phyloP scores from a whole-genome alignment of 2,797 vertebrate genomes.

The Labroides dimidiatus region DNA sequence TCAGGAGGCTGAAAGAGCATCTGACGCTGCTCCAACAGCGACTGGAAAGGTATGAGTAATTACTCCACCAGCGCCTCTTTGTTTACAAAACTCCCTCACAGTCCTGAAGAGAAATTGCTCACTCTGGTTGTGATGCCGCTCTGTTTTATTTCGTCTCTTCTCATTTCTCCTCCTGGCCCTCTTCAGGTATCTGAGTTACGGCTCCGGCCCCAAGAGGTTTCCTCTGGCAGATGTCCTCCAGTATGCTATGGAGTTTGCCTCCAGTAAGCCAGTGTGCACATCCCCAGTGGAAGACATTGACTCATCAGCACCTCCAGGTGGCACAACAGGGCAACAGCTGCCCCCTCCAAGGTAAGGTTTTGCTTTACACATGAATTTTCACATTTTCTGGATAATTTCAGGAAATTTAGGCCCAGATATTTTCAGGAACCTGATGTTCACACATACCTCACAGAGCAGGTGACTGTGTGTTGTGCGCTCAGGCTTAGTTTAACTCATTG shows the following conservation, averaged over 20 bases:
- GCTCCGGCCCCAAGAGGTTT: conserved; percentile 98
- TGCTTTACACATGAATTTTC: too few species aligned
- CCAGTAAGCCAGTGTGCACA: conserved; percentile 96
- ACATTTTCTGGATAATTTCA: too few species aligned
- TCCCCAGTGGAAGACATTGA: conserved; percentile 96
- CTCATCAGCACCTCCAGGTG: conserved; percentile 87
- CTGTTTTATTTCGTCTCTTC: conserved; percentile 4
- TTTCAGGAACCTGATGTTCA: too few species aligned
- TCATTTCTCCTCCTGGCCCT: conserved; percentile 37
- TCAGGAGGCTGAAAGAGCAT: conserved; percentile 97
- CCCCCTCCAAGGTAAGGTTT: conserved; percentile 85
- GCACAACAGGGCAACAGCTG: conserved; percentile 84
- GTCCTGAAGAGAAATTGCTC: conserved; percentile 10
- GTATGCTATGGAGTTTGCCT: conserved; percentile 98
- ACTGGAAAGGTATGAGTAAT: conserved; percentile 91
- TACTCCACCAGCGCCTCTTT: background rate
- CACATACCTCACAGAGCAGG: too few species aligned
- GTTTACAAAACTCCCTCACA: conserved; percentile 16
- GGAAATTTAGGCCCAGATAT: too few species aligned
- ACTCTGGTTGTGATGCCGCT: conserved; percentile 1
- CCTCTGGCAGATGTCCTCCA: conserved; percentile 98
- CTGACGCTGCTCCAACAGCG: conserved; percentile 96
- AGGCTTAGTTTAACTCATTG: too few species aligned
- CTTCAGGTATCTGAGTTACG: conserved; percentile 96
- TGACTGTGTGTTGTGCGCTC: too few species aligned